phyloP scores from a whole-genome alignment of 2,888 invertebrate species.

The Euproctis similis region DNA sequence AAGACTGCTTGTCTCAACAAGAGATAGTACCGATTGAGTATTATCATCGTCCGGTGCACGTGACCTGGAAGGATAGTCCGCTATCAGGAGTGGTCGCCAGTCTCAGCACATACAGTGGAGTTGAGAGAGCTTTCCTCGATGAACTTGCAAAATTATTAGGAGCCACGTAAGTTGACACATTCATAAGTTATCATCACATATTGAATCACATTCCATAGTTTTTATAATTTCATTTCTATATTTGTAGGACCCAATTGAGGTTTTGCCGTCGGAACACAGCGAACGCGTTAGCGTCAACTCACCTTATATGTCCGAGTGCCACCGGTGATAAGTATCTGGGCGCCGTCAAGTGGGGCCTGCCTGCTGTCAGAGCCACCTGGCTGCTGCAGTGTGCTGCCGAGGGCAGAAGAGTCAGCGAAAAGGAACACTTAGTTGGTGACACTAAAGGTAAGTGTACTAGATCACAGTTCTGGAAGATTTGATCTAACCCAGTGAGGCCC shows the following conservation, averaged over 20 bases:
- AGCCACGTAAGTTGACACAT: constrained; percentile 81
- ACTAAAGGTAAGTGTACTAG: constrained; percentile 55
- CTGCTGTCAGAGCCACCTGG: constrained; percentile 87
- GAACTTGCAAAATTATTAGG: constrained; percentile 83
- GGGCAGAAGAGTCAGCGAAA: constrained; percentile 73
- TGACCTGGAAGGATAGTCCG: constrained; percentile 56
- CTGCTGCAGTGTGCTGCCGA: constrained; percentile 79
- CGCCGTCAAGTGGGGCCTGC: constrained; percentile 89
- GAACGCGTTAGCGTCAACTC: constrained; percentile 81
- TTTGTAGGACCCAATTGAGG: constrained; percentile 53
- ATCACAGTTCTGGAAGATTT: no score
- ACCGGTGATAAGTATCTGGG: constrained; percentile 89
- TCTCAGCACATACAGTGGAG: constrained; percentile 84
- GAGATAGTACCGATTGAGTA: constrained; percentile 78
- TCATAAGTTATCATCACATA: no score
- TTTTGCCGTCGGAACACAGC: constrained; percentile 63
- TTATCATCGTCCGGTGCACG: constrained; percentile 81
- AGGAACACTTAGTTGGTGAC: constrained; percentile 76
- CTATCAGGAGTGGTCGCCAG: constrained; percentile 84
- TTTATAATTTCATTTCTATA: no score
- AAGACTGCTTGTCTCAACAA: constrained; percentile 78
- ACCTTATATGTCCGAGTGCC: constrained; percentile 84
- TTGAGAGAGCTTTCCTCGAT: constrained; percentile 84
- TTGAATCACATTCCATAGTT: no score
- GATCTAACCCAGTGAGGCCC: no score